Evolutionary conservation across 2,797 vertebrate species (phyloP), one percentile per base, ranked within the genome.

Genomic region (Cynopterus sphinx): DNA sequence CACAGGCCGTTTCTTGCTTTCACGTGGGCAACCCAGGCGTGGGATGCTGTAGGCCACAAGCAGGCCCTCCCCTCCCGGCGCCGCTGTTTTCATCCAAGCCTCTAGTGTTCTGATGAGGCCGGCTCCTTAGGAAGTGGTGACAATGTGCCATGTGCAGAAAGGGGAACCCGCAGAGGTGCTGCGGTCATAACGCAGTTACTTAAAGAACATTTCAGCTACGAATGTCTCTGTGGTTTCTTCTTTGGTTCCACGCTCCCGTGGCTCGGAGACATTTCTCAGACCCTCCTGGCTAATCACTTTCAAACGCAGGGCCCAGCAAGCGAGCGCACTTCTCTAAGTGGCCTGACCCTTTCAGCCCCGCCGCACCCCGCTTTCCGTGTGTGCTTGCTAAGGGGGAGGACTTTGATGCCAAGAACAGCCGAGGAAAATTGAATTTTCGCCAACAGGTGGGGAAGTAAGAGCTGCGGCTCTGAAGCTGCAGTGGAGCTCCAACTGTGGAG

Each of bases 111-210:
- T 97, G 98, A 99, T 99, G 99, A 99, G 98, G 98, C 98, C 98
- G 97, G 88, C 95, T 98, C 99, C 98, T 98, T 99, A 99, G 99
- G 99, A 99, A 99, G 99, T 98, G 98, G 98, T 99, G 98, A 98
- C 99, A 99, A 99, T 99, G 99, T 99, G 99, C 99, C 99, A 99
- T 99, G 98, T 98, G 98, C 98, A 99, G 98, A 99, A 99, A 99
- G 96, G 97, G 99, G 99, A 99, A 99, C 98, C 98, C 98, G 98
- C 97, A 19, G 98, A 98, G 98, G 96, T 97, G 96, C 98, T 99
- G 99, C 97, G 99, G 99, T 99, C 99, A 99, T 99, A 99, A 99
- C 98, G 98, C 98, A 99, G 99, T 99, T 99, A 99, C 99, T 99
- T 99, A 97, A 98, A 99, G 99, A 99, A 99, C 98, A 99, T 98